These are phyloP conservation scores for Tipula confusa DNA, from an alignment of 2,888 invertebrate genomes.

Conservation along the genomic window DNA sequence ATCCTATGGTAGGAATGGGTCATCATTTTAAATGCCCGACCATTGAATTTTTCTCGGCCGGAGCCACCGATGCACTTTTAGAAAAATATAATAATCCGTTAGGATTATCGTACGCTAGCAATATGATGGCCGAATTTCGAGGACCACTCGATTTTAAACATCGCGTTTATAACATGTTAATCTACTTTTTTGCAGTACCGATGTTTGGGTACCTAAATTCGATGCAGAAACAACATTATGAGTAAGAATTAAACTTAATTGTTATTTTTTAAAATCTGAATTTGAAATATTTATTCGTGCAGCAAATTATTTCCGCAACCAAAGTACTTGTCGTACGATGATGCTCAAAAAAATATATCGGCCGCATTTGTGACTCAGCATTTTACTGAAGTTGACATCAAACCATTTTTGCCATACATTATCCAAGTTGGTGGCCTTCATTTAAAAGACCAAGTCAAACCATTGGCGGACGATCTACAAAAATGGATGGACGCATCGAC, in stretches of 20 bases:
- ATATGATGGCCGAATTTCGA: neutral
- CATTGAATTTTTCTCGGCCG: neutral
- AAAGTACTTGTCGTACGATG: conserved; percentile 39
- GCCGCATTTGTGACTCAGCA: conserved; percentile 46
- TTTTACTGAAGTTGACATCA: conserved; percentile 43
- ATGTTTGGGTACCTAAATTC: neutral
- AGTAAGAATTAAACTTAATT: neutral
- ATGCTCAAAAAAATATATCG: conserved; percentile 42
- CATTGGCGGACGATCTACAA: conserved; percentile 43
- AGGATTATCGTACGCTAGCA: neutral
- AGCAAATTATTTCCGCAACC: conserved; percentile 40
- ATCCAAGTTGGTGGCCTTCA: conserved; percentile 49
- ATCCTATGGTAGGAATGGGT: neutral
- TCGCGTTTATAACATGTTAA: neutral
- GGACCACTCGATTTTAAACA: neutral
- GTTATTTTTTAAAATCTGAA: neutral
- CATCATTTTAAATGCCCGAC: neutral
- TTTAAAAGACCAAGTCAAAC: conserved; percentile 42
- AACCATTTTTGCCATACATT: conserved; percentile 48
- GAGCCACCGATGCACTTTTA: neutral
- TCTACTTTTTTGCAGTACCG: neutral
- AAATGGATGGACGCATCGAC: conserved; percentile 41
- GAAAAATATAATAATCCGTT: neutral
- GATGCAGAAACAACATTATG: no score
- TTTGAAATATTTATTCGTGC: neutral